Conservation (phyloP, 92 coral and sea anemone genomes). For the Porites cylindrica region DNA sequence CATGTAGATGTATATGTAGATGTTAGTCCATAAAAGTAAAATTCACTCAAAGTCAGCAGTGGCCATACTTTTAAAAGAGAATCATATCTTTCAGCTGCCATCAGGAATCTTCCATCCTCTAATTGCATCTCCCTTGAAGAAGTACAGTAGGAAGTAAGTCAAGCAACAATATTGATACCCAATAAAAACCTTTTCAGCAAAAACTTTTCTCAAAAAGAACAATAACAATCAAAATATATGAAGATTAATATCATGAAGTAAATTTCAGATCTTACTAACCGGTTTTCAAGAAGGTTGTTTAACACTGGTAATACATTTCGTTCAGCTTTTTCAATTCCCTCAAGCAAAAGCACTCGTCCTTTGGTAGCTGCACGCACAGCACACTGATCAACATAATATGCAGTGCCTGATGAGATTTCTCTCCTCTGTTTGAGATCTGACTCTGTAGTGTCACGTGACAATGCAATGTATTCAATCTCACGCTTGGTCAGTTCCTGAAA, state of each 20-base stretch:
- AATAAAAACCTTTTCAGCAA: too few species aligned
- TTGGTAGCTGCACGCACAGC: slow-evolving; percentile 96
- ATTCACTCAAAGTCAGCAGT: not conserved
- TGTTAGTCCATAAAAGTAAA: not conserved
- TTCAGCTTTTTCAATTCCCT: slow-evolving; percentile 98
- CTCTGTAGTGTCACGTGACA: slow-evolving; percentile 98
- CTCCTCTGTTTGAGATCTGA: slow-evolving; percentile 97
- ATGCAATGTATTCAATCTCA: slow-evolving; percentile 93
- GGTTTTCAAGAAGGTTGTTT: slow-evolving; percentile 95
- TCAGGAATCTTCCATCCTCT: slow-evolving; percentile 96
- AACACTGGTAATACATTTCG: slow-evolving; percentile 97
- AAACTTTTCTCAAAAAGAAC: too few species aligned
- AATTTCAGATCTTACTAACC: slow-evolving; percentile 29
- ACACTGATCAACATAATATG: slow-evolving; percentile 95
- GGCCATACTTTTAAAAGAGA: slow-evolving; percentile 85
- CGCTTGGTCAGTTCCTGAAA: slow-evolving; percentile 93
- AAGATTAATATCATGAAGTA: too few species aligned
- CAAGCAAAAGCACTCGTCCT: slow-evolving; percentile 93
- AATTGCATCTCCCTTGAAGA: slow-evolving; percentile 95
- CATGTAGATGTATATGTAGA: not conserved
- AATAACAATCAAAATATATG: too few species aligned
- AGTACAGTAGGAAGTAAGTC: too few species aligned
- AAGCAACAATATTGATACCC: too few species aligned
- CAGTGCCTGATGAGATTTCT: slow-evolving; percentile 87
- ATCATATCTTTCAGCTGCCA: slow-evolving; percentile 97